phyloP scores from a whole-genome alignment of 2,888 invertebrate species.

The Idaea straminata region DNA sequence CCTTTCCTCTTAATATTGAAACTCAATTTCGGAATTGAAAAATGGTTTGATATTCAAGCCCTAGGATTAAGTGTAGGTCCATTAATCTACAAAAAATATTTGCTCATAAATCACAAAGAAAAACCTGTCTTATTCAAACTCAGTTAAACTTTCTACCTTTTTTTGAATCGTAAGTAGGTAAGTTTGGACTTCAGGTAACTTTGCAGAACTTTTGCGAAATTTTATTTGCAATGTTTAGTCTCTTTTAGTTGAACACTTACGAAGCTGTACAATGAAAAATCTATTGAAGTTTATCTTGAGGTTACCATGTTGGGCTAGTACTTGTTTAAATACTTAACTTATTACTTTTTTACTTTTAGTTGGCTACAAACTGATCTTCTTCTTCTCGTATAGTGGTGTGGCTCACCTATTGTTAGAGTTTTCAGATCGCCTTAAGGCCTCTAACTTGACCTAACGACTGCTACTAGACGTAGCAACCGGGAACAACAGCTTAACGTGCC shows the following conservation, averaged over 20 bases:
- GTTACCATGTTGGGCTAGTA: background rate
- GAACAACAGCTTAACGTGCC: too few relatives aligned
- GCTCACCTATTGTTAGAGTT: too few relatives aligned
- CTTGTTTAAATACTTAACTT: background rate
- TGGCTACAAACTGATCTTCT: too few relatives aligned
- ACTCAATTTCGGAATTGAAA: too few relatives aligned
- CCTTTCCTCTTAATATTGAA: too few relatives aligned
- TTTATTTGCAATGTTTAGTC: constrained; percentile 11
- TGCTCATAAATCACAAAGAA: background rate
- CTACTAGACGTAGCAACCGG: too few relatives aligned
- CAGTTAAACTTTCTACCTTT: background rate
- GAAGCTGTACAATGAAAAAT: background rate
- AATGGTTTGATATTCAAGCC: background rate
- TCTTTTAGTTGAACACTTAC: constrained; percentile 6
- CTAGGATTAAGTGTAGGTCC: background rate
- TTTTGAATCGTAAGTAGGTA: background rate
- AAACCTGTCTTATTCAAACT: background rate
- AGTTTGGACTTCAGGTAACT: constrained; percentile 10
- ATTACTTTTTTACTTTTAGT: background rate
- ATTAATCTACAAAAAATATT: background rate
- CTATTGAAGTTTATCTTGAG: background rate
- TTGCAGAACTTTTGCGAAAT: constrained; percentile 9
- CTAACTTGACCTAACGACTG: too few relatives aligned
- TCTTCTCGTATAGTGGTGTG: too few relatives aligned
- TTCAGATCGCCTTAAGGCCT: too few relatives aligned